Conservation (phyloP, 2,888 invertebrate genomes). For the Mactromeris polynyma region DNA sequence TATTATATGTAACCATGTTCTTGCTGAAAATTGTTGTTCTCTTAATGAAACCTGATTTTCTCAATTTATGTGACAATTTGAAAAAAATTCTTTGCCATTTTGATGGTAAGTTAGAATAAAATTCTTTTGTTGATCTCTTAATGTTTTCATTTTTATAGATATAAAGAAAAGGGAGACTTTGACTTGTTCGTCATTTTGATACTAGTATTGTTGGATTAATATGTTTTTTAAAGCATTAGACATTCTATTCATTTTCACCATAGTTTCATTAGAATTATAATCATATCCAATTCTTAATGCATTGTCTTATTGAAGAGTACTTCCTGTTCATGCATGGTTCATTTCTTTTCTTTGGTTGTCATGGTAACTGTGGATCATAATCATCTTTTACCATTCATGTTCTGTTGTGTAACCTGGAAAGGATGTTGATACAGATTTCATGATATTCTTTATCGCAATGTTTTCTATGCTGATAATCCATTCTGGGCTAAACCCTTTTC, state of each 20-base stretch:
- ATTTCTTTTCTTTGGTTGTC: constrained; percentile 11
- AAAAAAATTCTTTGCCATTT: no score
- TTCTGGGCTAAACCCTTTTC: background rate
- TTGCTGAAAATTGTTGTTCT: no score
- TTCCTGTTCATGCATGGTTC: background rate
- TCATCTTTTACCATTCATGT: background rate
- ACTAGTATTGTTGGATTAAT: background rate
- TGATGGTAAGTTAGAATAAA: no score
- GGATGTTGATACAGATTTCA: no score
- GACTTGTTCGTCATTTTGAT: background rate
- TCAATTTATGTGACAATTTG: background rate
- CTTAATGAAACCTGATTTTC: background rate
- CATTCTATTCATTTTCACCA: background rate
- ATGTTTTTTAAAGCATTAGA: background rate
- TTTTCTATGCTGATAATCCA: background rate
- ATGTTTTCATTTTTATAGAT: no score
- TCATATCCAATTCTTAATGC: background rate
- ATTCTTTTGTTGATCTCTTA: no score
- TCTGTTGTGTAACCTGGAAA: background rate
- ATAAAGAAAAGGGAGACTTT: background rate
- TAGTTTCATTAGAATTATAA: background rate
- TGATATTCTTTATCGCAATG: background rate
- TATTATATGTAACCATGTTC: no score
- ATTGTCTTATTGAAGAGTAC: background rate
- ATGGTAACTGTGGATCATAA: background rate